Evolutionary conservation across 2,113 vertebrate species (phyloP).

Genomic region (Lampris megalopsis): DNA sequence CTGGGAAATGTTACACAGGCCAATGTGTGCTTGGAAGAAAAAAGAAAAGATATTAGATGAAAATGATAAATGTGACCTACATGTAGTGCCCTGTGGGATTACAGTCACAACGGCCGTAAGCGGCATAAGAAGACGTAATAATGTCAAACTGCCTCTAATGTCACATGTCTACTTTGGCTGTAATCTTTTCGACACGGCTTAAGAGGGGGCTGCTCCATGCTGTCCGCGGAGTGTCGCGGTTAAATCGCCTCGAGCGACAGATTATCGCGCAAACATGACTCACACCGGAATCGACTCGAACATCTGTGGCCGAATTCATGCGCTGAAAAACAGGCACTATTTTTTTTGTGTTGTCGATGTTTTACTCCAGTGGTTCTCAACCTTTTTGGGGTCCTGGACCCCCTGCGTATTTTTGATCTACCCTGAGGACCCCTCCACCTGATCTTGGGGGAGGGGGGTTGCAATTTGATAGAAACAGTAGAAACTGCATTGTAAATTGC

Average conservation of each 20-base stretch:
- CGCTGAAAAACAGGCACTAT: neutral
- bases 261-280: constrained; percentile 34
- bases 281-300: constrained; percentile 1
- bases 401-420: no score
- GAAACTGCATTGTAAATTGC: no score
- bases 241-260: neutral
- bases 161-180: constrained; percentile 12
- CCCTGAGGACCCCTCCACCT: no score
- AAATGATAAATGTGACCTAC: neutral
- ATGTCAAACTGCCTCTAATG: constrained; percentile 8
- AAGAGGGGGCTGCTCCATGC: neutral
- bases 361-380: no score
- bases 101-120: neutral
- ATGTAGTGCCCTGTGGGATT: constrained; percentile 13
- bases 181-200: constrained; percentile 24
- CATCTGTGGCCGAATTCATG: constrained; percentile 9
- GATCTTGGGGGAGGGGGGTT: no score
- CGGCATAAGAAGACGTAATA: neutral
- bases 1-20: neutral
- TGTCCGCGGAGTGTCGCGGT: neutral
- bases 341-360: neutral
- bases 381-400: no score
- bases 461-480: no score
- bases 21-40: neutral
- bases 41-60: neutral